phyloP scores from a whole-genome alignment of 2,797 vertebrate species.

The Linurgus olivaceus region DNA sequence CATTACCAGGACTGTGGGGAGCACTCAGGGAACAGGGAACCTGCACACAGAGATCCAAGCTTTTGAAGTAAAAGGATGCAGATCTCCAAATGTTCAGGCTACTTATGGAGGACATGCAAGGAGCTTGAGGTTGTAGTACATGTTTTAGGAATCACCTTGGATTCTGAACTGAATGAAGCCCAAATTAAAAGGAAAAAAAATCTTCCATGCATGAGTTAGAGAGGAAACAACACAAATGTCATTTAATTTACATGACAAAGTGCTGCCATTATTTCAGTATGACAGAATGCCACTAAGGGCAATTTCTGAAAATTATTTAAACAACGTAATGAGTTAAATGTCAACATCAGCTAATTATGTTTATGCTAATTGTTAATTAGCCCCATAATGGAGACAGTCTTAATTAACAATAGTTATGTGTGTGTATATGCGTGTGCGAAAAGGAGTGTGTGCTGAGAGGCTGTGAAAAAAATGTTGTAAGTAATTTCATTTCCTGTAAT shows the following conservation, averaged over 20 bases:
- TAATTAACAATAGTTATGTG: conserved; percentile 93
- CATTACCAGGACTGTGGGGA: background rate
- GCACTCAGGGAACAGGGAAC: background rate
- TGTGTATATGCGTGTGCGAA: conserved; percentile 46
- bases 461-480: conserved; percentile 73
- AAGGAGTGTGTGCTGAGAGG: background rate
- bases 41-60: background rate
- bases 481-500: conserved; percentile 78
- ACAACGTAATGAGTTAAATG: conserved; percentile 96
- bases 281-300: conserved; percentile 90
- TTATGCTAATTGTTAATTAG: conserved; percentile 99
- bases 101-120: background rate
- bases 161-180: background rate
- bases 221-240: conserved; percentile 77
- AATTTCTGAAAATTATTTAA: conserved; percentile 97
- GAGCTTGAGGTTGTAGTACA: background rate
- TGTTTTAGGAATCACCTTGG: conserved; percentile 9
- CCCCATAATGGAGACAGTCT: conserved; percentile 90
- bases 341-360: conserved; percentile 96
- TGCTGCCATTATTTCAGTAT: conserved; percentile 86
- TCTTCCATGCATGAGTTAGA: conserved; percentile 19
- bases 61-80: background rate
- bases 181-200: background rate
- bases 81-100: background rate
- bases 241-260: conserved; percentile 90